Evolutionary conservation across 2,113 vertebrate genomes (phyloP).

Genomic region (Dolichallabes microphthalmus): DNA sequence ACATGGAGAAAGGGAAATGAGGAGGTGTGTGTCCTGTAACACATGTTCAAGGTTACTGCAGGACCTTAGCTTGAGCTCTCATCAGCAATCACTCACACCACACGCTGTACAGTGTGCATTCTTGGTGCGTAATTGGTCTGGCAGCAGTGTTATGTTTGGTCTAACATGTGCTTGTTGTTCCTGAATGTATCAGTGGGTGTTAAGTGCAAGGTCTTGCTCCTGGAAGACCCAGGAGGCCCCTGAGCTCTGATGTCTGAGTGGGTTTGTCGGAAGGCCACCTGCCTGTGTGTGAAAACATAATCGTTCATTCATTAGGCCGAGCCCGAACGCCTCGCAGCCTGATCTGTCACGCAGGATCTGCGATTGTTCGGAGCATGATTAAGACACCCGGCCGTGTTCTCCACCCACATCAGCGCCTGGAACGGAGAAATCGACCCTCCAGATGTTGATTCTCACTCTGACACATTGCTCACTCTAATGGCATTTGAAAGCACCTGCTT

Average conservation of each 20-base stretch:
- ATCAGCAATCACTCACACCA: slow-evolving; percentile 26
- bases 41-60: slow-evolving; percentile 31
- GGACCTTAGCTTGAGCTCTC: slow-evolving; percentile 20
- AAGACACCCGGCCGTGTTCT: slow-evolving; percentile 51
- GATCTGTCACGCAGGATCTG: slow-evolving; percentile 59
- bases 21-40: slow-evolving; percentile 7
- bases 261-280: slow-evolving; percentile 60
- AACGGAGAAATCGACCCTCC: slow-evolving; percentile 51
- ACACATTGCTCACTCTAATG: slow-evolving; percentile 51
- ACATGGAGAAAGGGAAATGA: background rate
- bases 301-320: slow-evolving; percentile 64
- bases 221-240: slow-evolving; percentile 22
- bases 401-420: background rate
- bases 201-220: slow-evolving; percentile 48
- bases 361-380: slow-evolving; percentile 41
- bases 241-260: slow-evolving; percentile 43
- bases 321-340: slow-evolving; percentile 60
- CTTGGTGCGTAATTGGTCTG: slow-evolving; percentile 56
- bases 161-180: slow-evolving; percentile 53
- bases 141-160: slow-evolving; percentile 64
- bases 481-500: slow-evolving; percentile 62
- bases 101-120: slow-evolving; percentile 51
- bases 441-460: slow-evolving; percentile 62
- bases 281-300: slow-evolving; percentile 63
- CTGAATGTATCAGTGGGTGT: slow-evolving; percentile 51